A percentile compares a stretch with the other conserved stretches of the same genome.
Conservation (phyloP, 2,797 vertebrate species). For the Enteromius mattozi region DNA sequence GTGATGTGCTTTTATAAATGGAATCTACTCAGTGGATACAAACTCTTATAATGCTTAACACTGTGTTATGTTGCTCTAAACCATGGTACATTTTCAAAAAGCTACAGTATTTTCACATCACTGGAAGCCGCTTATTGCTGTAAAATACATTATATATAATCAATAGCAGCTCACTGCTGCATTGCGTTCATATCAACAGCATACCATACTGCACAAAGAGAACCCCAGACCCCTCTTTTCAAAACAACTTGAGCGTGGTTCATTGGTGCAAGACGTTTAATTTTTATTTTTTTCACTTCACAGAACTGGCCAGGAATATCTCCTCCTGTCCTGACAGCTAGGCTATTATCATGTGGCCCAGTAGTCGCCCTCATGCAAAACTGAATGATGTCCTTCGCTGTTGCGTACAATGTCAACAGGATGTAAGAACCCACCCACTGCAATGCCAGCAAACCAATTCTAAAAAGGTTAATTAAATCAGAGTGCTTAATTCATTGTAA, state of each 20-base stretch:
- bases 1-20: not conserved
- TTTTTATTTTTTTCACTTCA: not conserved
- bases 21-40: not conserved
- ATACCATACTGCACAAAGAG: not conserved
- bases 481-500: slow-evolving; percentile 63
- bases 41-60: not conserved
- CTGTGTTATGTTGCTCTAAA: not conserved
- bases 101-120: not conserved
- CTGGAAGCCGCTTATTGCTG: not conserved
- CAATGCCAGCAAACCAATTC: slow-evolving; percentile 68
- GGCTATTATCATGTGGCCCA: slow-evolving; percentile 10
- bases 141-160: slow-evolving; percentile 20
- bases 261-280: not conserved
- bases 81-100: not conserved
- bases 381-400: slow-evolving; percentile 54
- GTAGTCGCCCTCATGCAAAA: slow-evolving; percentile 3
- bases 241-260: not conserved
- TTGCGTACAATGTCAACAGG: slow-evolving; percentile 54
- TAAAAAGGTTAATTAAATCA: slow-evolving; percentile 69
- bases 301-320: not conserved
- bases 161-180: not conserved
- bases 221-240: not conserved
- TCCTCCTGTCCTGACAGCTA: not conserved
- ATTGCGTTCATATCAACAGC: not conserved
- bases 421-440: slow-evolving; percentile 66